phyloP scores from a whole-genome alignment of 2,113 vertebrate genomes.

The Tympanuchus pallidicinctus region DNA sequence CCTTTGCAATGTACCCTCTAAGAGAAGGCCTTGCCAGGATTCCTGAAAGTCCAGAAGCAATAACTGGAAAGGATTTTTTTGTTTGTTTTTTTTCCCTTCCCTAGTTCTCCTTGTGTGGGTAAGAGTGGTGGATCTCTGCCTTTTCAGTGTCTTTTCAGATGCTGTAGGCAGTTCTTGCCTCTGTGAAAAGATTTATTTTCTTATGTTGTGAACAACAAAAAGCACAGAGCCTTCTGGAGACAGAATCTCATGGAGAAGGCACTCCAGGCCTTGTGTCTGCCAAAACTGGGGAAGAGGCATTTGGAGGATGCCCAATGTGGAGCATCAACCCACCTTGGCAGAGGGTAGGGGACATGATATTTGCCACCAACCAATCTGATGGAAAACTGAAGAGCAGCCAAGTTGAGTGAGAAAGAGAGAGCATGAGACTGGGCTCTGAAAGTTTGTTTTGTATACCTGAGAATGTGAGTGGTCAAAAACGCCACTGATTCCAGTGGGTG shows the following conservation, averaged over 20 bases:
- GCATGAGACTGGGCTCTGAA: neutral
- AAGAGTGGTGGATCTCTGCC: neutral
- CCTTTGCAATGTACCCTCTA: neutral
- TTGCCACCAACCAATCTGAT: neutral
- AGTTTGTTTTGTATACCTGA: neutral
- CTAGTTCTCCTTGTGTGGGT: neutral
- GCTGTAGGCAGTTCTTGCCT: neutral
- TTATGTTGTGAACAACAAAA: neutral
- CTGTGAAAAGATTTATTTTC: neutral
- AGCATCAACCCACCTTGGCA: neutral
- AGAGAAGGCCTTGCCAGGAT: neutral
- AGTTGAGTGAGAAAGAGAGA: neutral
- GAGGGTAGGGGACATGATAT: neutral
- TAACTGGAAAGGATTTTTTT: neutral
- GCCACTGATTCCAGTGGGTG: neutral
- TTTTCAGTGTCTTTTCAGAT: neutral
- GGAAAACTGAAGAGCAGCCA: neutral
- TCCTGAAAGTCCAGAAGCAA: neutral
- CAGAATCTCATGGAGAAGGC: neutral
- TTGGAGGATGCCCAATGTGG: neutral
- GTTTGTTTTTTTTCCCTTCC: too few species aligned
- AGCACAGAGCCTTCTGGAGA: accelerated
- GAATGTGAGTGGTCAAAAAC: neutral
- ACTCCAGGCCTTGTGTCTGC: neutral
- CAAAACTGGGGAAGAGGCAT: neutral